These are phyloP conservation scores for Oncorhynchus tshawytscha DNA, from an alignment of 2,113 vertebrate species.

Conservation along the genomic window DNA sequence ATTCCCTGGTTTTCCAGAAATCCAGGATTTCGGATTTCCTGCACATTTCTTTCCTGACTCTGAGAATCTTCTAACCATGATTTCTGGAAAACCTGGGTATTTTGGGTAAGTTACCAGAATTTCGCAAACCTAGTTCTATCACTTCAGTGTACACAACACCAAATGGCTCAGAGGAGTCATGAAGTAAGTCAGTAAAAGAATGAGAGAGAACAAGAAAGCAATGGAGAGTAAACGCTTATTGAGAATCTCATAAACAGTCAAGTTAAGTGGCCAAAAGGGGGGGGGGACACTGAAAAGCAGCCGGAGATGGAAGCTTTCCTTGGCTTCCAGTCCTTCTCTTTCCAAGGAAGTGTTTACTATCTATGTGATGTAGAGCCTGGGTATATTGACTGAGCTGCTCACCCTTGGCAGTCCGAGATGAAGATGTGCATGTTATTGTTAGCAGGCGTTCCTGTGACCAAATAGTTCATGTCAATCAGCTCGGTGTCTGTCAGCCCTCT, in stretches of 20 bases:
- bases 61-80: too few species aligned
- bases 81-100: too few species aligned
- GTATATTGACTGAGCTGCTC: slow-evolving; percentile 5
- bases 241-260: background rate
- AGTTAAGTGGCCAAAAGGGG: background rate
- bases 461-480: slow-evolving; percentile 39
- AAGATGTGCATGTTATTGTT: slow-evolving; percentile 32
- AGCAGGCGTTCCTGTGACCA: slow-evolving; percentile 31
- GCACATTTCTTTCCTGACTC: too few species aligned
- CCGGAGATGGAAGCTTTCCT: background rate
- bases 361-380: slow-evolving; percentile 15
- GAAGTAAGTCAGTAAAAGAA: background rate
- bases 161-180: background rate
- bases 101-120: too few species aligned
- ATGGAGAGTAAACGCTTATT: background rate
- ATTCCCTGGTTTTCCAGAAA: too few species aligned
- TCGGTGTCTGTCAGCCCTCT: slow-evolving; percentile 42
- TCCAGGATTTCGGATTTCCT: too few species aligned
- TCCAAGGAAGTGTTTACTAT: background rate
- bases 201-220: background rate
- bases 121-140: background rate
- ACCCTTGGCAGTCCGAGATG: slow-evolving; percentile 17
- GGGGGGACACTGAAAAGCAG: background rate
- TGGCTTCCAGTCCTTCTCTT: background rate
- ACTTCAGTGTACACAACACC: background rate